phyloP scores from a whole-genome alignment of 30 jellyfish, hydroid and myxozoan genomes.

The Hydractinia symbiolongicarpus region DNA sequence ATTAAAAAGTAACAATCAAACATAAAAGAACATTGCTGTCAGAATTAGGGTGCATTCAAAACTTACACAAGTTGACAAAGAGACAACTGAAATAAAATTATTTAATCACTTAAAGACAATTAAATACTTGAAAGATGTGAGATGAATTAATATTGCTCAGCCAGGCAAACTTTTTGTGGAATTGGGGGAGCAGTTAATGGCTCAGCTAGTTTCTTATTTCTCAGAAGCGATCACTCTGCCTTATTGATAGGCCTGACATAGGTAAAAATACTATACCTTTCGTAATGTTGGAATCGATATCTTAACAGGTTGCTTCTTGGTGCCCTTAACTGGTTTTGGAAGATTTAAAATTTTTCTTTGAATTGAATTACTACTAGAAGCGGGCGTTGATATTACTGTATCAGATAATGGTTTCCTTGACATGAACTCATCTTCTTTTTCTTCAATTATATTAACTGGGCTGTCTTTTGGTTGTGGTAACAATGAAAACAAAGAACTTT shows the following conservation, averaged over 20 bases:
- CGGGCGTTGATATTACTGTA: neutral
- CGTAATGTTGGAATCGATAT: slow-evolving; percentile 18
- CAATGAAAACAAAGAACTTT: slow-evolving; percentile 1
- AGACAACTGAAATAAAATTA: neutral
- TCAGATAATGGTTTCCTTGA: slow-evolving; percentile 10
- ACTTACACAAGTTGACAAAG: neutral
- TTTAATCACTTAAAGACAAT: neutral
- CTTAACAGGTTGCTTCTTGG: slow-evolving; percentile 17
- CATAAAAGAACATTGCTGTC: no score
- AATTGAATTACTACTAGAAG: neutral
- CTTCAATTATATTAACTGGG: neutral
- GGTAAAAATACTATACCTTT: neutral
- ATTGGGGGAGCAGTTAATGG: no score
- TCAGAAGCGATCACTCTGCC: no score
- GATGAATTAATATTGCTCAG: no score
- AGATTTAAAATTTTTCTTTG: neutral
- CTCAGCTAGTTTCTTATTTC: no score
- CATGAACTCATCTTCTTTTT: slow-evolving; percentile 30
- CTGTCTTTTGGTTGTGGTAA: neutral
- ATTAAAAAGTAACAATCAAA: no score
- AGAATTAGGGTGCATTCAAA: neutral
- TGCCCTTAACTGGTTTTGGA: slow-evolving; percentile 20
- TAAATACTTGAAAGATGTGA: neutral
- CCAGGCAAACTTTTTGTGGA: no score
- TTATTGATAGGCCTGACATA: no score